phyloP scores from a whole-genome alignment of 2,888 invertebrate species.

The Lasius platythorax region DNA sequence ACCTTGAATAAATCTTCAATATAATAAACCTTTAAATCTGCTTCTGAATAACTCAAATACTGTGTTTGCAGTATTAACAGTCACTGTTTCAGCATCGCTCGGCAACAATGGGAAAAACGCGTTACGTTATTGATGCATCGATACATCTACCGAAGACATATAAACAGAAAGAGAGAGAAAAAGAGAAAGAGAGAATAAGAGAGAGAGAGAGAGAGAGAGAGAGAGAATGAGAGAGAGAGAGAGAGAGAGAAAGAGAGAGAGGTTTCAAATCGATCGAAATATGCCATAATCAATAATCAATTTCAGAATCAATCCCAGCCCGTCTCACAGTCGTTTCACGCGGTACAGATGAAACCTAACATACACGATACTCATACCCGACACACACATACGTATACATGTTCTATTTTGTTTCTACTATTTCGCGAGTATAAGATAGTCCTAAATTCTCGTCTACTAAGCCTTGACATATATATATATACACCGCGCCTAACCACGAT shows the following conservation, averaged over 20 bases:
- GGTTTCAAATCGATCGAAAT: conserved; percentile 35
- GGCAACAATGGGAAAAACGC: conserved; percentile 62
- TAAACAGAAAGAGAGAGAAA: background rate
- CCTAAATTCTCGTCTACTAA: conserved; percentile 74
- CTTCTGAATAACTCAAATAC: conserved; percentile 21
- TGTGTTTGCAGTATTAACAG: conserved; percentile 29
- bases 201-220: background rate
- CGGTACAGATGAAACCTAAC: conserved; percentile 1
- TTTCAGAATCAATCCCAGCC: conserved; percentile 60
- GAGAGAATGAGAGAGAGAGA: background rate
- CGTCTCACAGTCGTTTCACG: conserved; percentile 71
- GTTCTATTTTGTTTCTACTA: conserved; percentile 62
- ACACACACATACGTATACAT: conserved; percentile 41
- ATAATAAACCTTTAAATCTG: conserved; percentile 11
- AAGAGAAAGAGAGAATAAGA: background rate
- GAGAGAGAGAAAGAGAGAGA: conserved; percentile 32
- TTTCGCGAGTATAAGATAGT: conserved; percentile 63
- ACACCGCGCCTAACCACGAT: conserved; percentile 67
- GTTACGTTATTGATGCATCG: conserved; percentile 64
- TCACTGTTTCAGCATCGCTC: conserved; percentile 62
- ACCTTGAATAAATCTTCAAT: background rate
- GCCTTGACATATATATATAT: conserved; percentile 55
- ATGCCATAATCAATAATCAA: conserved; percentile 38
- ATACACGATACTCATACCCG: conserved; percentile 23
- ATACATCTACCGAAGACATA: conserved; percentile 29